Conservation (phyloP, 2,113 vertebrate species). For the Macquaria australasica region DNA sequence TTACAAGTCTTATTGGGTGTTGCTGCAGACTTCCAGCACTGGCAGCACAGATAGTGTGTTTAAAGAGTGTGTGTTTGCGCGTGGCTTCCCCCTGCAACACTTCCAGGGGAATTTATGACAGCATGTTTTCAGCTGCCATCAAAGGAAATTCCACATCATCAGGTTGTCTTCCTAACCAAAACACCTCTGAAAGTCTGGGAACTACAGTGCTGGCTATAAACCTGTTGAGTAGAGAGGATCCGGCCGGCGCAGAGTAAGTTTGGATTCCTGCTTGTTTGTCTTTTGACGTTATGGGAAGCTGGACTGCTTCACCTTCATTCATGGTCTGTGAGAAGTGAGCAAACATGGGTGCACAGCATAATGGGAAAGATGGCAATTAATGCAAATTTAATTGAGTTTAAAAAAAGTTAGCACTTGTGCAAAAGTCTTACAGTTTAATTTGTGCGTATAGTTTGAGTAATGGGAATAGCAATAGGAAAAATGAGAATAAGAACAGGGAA, state of each 20-base stretch:
- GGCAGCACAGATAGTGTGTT: constrained; percentile 59
- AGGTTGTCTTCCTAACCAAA: constrained; percentile 58
- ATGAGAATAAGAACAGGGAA: too few species aligned
- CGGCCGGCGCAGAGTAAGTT: constrained; percentile 61
- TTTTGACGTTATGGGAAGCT: constrained; percentile 8
- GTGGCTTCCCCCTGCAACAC: constrained; percentile 35
- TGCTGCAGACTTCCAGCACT: constrained; percentile 69
- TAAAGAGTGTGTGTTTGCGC: constrained; percentile 40
- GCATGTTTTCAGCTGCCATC: constrained; percentile 74
- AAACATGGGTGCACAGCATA: not conserved
- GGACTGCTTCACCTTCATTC: constrained; percentile 12
- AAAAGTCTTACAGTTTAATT: not conserved
- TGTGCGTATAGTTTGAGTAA: not conserved
- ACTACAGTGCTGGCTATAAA: constrained; percentile 37
- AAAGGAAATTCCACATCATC: constrained; percentile 72
- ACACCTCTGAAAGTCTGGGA: constrained; percentile 60
- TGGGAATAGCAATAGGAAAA: too few species aligned
- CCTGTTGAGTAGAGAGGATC: constrained; percentile 65
- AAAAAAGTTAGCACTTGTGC: not conserved
- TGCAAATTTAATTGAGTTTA: too few species aligned
- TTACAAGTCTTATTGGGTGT: constrained; percentile 78
- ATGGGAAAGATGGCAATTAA: too few species aligned
- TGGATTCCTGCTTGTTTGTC: constrained; percentile 50
- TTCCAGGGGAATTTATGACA: constrained; percentile 65
- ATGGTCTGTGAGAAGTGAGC: not conserved